A percentile compares a stretch with the other conserved stretches of the same genome.
Evolutionary conservation across 2,113 vertebrate species (phyloP).

Genomic region (Lichenostomus cassidix): DNA sequence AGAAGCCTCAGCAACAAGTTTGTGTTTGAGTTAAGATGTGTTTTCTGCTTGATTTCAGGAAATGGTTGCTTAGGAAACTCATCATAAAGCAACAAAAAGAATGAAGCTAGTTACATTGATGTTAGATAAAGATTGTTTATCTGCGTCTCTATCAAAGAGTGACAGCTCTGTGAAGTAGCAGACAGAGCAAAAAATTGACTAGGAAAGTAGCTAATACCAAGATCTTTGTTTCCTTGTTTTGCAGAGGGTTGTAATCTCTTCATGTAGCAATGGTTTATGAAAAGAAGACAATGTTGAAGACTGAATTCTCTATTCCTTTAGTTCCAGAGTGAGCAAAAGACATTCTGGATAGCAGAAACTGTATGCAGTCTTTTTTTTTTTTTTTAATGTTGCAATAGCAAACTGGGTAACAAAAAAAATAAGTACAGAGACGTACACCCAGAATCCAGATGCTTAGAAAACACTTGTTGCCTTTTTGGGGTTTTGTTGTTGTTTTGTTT

Average conservation of each 20-base stretch:
- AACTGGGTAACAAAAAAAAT: neutral
- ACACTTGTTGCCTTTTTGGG: neutral
- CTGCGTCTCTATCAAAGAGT: neutral
- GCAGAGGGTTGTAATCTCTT: neutral
- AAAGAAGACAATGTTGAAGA: neutral
- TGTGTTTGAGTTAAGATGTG: neutral
- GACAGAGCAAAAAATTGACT: neutral
- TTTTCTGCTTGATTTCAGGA: neutral
- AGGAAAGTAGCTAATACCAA: neutral
- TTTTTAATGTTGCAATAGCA: neutral
- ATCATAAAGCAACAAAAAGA: neutral
- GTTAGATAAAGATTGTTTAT: neutral
- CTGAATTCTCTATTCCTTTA: neutral
- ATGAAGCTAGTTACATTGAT: neutral
- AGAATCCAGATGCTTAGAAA: neutral
- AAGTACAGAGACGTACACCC: neutral
- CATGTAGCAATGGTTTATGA: neutral
- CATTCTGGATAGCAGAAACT: neutral
- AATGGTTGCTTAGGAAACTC: neutral
- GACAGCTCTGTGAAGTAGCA: accelerated
- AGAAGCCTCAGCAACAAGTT: neutral
- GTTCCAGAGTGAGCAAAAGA: neutral
- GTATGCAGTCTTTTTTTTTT: neutral
- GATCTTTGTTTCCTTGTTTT: neutral
- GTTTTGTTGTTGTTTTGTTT: no score